Evolutionary conservation across 2,797 vertebrate genomes (phyloP).

Genomic region (Enteromius afrohamiltoni): DNA sequence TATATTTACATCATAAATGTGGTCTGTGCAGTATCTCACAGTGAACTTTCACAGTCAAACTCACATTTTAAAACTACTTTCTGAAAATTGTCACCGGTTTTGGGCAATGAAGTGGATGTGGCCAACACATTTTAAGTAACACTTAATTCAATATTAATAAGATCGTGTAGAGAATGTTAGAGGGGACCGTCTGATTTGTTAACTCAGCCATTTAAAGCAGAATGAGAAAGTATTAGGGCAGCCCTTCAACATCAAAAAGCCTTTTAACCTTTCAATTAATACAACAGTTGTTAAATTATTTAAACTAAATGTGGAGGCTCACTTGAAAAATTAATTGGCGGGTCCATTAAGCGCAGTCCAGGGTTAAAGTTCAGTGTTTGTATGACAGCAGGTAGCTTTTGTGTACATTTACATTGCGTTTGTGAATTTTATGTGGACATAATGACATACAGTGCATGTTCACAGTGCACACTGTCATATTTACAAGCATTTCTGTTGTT

Average conservation of each 20-base stretch:
- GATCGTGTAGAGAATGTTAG: background rate
- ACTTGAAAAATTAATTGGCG: background rate
- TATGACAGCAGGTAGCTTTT: background rate
- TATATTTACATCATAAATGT: background rate
- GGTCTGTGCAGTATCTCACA: background rate
- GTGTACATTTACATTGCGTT: no score
- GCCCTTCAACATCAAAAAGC: background rate
- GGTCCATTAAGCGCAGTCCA: background rate
- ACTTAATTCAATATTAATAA: background rate
- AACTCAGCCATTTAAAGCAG: conserved; percentile 12
- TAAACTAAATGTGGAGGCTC: background rate
- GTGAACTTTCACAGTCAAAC: conserved; percentile 17
- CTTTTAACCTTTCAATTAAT: background rate
- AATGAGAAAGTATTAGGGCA: background rate
- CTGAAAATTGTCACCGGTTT: background rate
- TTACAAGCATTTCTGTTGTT: conserved; percentile 6
- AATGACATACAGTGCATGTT: background rate
- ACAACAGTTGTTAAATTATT: conserved; percentile 31
- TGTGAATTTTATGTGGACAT: background rate
- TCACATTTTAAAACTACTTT: background rate
- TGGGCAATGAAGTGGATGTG: no score
- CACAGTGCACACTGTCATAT: background rate
- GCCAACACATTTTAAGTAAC: background rate
- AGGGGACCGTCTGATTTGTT: conserved; percentile 2
- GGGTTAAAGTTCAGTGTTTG: conserved; percentile 3